phyloP scores from a whole-genome alignment of 1,140 invertebrate genomes.

The Drepana arcuata region DNA sequence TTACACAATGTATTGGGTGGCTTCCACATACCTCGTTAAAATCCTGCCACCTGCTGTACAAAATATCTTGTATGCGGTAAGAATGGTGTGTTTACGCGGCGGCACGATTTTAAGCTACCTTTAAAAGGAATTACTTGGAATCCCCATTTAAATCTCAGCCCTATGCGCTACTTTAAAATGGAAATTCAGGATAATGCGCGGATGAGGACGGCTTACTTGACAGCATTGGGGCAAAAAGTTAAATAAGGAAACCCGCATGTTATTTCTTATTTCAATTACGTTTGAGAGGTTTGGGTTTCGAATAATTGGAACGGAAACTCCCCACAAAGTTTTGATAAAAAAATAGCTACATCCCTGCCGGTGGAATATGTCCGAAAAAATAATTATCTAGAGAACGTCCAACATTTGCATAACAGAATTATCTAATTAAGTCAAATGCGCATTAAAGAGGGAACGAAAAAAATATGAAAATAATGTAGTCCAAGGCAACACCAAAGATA shows the following conservation, averaged over 20 bases:
- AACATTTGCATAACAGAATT: slow-evolving; percentile 34
- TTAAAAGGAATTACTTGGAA: slow-evolving; percentile 9
- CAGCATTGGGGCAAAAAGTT: slow-evolving; percentile 9
- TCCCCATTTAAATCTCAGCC: slow-evolving; percentile 10
- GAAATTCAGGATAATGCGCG: slow-evolving; percentile 14
- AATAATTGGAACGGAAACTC: background rate
- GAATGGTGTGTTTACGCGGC: slow-evolving; percentile 1
- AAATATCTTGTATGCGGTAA: too few relatives aligned
- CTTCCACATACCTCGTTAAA: too few relatives aligned
- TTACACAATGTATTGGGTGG: too few relatives aligned
- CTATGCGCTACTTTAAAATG: slow-evolving; percentile 14
- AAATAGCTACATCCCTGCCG: background rate
- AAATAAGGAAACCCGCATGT: slow-evolving; percentile 6
- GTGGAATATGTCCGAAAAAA: background rate
- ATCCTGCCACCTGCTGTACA: too few relatives aligned
- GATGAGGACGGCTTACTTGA: slow-evolving; percentile 11
- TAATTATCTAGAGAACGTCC: background rate
- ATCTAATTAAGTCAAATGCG: slow-evolving; percentile 17
- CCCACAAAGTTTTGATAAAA: background rate
- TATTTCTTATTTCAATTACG: slow-evolving; percentile 12
- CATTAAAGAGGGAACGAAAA: slow-evolving; percentile 13
- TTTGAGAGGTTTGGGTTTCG: background rate
- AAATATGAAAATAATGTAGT: slow-evolving; percentile 25
- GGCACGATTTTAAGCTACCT: slow-evolving; percentile 1
- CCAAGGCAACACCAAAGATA: slow-evolving; percentile 22